Conservation (phyloP, 2,113 vertebrate genomes). For the Epinephelus lanceolatus region DNA sequence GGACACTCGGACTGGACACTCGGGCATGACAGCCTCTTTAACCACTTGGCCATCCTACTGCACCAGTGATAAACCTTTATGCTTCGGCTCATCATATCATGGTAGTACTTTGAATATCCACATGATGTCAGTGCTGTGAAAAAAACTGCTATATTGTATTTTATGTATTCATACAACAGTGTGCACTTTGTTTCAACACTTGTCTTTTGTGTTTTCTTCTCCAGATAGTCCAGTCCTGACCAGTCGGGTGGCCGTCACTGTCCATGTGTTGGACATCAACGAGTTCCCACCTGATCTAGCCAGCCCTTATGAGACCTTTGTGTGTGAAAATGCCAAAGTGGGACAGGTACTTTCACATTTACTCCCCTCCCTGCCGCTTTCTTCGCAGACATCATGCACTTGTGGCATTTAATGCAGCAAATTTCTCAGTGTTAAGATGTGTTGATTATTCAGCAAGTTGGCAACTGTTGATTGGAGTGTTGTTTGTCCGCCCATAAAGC, state of each 20-base stretch:
- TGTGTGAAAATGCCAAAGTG: constrained; percentile 94
- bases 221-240: constrained; percentile 93
- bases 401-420: neutral
- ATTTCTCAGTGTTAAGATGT: neutral
- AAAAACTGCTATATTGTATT: neutral
- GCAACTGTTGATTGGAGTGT: constrained; percentile 22
- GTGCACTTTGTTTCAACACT: neutral
- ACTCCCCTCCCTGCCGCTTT: neutral
- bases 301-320: constrained; percentile 93
- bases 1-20: constrained; percentile 33
- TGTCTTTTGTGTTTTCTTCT: neutral
- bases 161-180: neutral
- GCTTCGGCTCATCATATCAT: neutral
- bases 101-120: constrained; percentile 63
- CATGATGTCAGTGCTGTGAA: constrained; percentile 77
- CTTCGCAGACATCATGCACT: neutral
- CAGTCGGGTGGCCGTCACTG: constrained; percentile 92
- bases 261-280: constrained; percentile 96
- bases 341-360: constrained; percentile 89
- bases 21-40: constrained; percentile 7
- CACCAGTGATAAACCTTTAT: constrained; percentile 2
- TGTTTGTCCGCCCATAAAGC: neutral
- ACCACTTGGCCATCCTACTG: constrained; percentile 10
- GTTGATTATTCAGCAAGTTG: constrained; percentile 7
- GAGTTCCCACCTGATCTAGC: constrained; percentile 97